These are phyloP conservation scores for Tachypleus tridentatus DNA, from an alignment of 1,140 invertebrate species.

Conservation along the genomic window DNA sequence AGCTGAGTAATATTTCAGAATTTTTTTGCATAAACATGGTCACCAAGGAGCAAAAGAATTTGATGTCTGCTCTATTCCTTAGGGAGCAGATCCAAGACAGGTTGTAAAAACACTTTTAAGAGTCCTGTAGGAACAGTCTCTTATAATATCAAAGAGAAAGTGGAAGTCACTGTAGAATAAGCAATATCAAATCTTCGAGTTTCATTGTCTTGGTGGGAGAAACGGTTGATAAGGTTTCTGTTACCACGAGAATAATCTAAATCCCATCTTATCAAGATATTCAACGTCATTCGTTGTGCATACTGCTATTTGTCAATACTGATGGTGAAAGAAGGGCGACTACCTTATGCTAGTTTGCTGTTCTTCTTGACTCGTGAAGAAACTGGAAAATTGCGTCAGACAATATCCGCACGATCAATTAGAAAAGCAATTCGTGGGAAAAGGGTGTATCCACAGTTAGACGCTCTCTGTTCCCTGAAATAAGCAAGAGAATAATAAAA, in stretches of 20 bases:
- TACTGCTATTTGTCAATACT: constrained; percentile 44
- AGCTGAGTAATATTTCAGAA: constrained; percentile 38
- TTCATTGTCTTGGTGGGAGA: constrained; percentile 25
- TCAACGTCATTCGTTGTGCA: constrained; percentile 48
- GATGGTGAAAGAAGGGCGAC: constrained; percentile 45
- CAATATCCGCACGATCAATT: constrained; percentile 43
- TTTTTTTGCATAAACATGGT: constrained; percentile 54
- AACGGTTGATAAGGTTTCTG: constrained; percentile 39
- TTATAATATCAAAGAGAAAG: neutral
- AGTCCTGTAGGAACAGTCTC: constrained; percentile 25
- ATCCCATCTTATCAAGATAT: constrained; percentile 42
- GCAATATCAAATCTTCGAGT: too few species aligned
- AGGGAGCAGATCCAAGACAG: constrained; percentile 47
- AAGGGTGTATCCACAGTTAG: constrained; percentile 43
- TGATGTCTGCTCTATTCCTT: constrained; percentile 51
- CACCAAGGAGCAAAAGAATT: constrained; percentile 62
- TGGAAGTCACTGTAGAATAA: too few species aligned
- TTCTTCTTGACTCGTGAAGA: constrained; percentile 56
- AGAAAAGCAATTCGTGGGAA: constrained; percentile 49
- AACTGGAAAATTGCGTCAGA: constrained; percentile 44
- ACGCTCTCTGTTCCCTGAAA: constrained; percentile 49
- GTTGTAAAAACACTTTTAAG: constrained; percentile 48
- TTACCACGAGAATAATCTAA: constrained; percentile 56
- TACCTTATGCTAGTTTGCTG: constrained; percentile 53
- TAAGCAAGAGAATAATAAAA: constrained; percentile 41